Base-by-base conservation (phyloP, 2,888 invertebrate genomes). In the Drosophila meridiana region DNA sequence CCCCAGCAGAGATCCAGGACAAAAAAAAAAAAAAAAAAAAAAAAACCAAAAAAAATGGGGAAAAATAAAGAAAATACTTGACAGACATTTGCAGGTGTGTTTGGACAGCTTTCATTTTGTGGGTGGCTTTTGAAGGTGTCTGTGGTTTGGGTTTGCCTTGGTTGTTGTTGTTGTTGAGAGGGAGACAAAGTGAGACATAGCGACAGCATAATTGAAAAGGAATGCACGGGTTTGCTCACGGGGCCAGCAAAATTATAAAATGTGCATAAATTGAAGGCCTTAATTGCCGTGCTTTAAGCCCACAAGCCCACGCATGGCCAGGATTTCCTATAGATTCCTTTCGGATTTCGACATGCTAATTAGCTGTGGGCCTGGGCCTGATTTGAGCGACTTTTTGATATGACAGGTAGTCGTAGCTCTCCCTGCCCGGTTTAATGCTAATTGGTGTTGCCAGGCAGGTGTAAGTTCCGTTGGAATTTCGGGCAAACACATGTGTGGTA, bases 121-220 rank as follows among this genome's bases (percentile, higher is more conserved):
- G 62, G 42, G 45, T 59, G 55, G 62, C 34, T 58, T 64, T 61
- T 58, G 58, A 26, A 50, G 69, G 58, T 74, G 65, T 61, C 43
- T 60, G 57, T 57, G 69, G 30, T 61, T 58, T 72, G 55, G 73
- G 58, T 32, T 48, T 62, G 57, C 36, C 74, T 61, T 58, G 40
- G 60, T 40, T n/a, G 5, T 14, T 65, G 32, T 70, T 75, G 55
- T 50, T 71, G 65, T 73, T 80, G 28, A 26, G 56, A 30, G 48
- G 1, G 30, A 0, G 30, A 9, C 11, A 0, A 3, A 5, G n/a
- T 1, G 7, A 13, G 48, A 3, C 66, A 70, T 70, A 74, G 80
- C 75, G 82, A 76, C 76, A 84, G 87, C 81, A 74, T 87, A 85
- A 85, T 85, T 85, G 87, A 85, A 85, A 85, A 78, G 83, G 83